A percentile compares a stretch with the other conserved stretches of the same genome.
These are phyloP conservation scores for Scrobipalpa atriplicella DNA, from an alignment of 2,888 invertebrate species.

Conservation along the genomic window DNA sequence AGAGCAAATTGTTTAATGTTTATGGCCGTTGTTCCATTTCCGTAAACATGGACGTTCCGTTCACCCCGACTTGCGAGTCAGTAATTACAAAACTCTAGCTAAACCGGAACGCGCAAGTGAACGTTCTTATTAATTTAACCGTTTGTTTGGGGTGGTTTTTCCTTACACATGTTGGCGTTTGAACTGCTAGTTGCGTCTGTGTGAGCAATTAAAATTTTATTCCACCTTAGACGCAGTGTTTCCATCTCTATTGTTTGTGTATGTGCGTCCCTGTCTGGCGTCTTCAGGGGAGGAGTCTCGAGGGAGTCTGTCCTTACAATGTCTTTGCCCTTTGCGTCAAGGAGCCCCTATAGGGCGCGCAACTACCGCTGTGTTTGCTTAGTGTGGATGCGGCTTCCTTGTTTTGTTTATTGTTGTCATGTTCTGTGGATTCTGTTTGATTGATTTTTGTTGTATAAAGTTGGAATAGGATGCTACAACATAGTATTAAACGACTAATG, in stretches of 20 bases:
- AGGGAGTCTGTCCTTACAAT: constrained; percentile 86
- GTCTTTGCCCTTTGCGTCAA: constrained; percentile 83
- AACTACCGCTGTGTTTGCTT: constrained; percentile 56
- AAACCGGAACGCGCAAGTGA: constrained; percentile 60
- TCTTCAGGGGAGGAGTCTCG: constrained; percentile 83
- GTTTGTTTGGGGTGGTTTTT: constrained; percentile 77
- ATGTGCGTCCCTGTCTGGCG: constrained; percentile 64
- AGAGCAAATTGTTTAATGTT: constrained; percentile 23
- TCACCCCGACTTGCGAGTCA: constrained; percentile 3
- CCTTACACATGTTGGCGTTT: constrained; percentile 51
- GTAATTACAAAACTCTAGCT: constrained; percentile 47
- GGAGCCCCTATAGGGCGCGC: constrained; percentile 76
- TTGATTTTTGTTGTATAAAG: constrained; percentile 22
- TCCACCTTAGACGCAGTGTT: constrained; percentile 75
- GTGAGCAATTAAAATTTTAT: constrained; percentile 82
- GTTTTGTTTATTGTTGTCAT: constrained; percentile 43
- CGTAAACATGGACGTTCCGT: constrained; percentile 40
- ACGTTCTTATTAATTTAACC: constrained; percentile 75
- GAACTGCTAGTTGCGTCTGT: constrained; percentile 53
- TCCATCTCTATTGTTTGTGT: constrained; percentile 57
- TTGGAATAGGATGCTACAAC: neutral
- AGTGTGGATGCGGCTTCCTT: constrained; percentile 59
- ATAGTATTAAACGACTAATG: no score
- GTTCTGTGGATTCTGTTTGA: constrained; percentile 18
- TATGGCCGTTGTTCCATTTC: constrained; percentile 26